Base-by-base conservation (phyloP, 2,797 vertebrate genomes). In the Podarcis lilfordi region DNA sequence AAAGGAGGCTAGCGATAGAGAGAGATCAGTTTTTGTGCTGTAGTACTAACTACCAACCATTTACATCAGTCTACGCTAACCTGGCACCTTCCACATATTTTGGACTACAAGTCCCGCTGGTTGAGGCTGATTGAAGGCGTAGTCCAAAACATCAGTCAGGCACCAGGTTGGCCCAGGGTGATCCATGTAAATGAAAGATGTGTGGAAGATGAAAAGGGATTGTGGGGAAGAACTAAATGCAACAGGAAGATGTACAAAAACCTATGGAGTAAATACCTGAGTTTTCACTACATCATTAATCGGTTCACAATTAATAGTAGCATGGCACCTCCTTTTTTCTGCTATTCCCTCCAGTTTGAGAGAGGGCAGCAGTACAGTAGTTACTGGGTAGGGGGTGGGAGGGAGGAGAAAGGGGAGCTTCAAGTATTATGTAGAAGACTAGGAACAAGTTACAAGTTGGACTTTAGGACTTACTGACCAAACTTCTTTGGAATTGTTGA, bases 401-500 rank as follows among this genome's bases (percentile, higher is more conserved):
- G 8, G 55, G 35, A 50, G 68, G 29, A 43, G 78, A 55, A 55
- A 76, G 43, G 25, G 21, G 35, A 32, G 6, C 64, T 88, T 37
- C 55, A 89, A 11, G n/a, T 88, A 21, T 8, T 84, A 59, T 87
- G 45, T 25, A 40, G 59, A 19, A 91, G 86, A 79, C 8, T 84
- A 89, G 5, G 91, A 88, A 81, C 7, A 83, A 89, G 3, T 45
- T 74, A 82, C 23, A 43, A 83, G 25, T 2, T 0, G 84, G 4
- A n/a, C 81, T 74, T 80, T 91, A 80, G 80, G 84, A 80, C 69
- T 45, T 84, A 80, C 43, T 17, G 37, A 76, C 21, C 80, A 80
- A 88, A 17, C 40, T 90, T 89, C 82, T 91, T 86, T 91, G 68
- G 74, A 88, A 43, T 86, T 91, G 17, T 90, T 80, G 80, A 8